Base-by-base conservation (phyloP, 2,797 vertebrate genomes). In the Alauda arvensis region DNA sequence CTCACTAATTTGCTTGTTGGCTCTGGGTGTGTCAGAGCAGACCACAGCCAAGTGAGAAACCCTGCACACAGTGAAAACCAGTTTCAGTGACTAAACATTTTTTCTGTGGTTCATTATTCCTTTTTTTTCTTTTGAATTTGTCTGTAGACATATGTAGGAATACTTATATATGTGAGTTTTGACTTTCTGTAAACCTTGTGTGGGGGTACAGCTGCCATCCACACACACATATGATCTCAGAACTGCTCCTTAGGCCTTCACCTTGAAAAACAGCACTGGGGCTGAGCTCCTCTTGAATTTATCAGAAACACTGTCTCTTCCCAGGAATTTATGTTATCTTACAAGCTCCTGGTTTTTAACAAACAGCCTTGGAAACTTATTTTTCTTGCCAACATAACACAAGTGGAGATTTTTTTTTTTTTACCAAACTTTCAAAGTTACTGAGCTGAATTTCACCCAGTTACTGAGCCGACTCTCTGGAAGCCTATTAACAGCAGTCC, bases 221-320 rank as follows among this genome's bases (percentile, higher is more conserved):
- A 7, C 40, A 3, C 28, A 29, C 37, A 40, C 26, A 66, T 46
- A 1, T 26, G 12, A 72, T 53, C 46, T 42, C 46, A 66, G 67
- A 66, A 53, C 39, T 42, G 18, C 15, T 69, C 18, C 42, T 61
- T 0, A 0, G 34, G 34, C 42, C 56, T 48, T 0, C 0, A 26
- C 55, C 61, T 67, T 60, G 23, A 72, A 31, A 14, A 74, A 15
- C 40, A 34, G 53, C 40, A 34, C 18, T 16, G 34, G 18, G 53
- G 34, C 61, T 55, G 62, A 74, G 42, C 31, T 55, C 8, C 76
- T 42, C 31, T n/a, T 17, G 40, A 60, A 34, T 46, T 60, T n/a
- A 55, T 28, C 26, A 55, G 34, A 74, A 74, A 67, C 40, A 66
- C 19, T 20, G 13, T 26, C 52, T 66, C 31, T 28, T 79, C 40